Percentiles rank a stretch among this genome's conserved stretches.
phyloP scores from a whole-genome alignment of 2,113 vertebrate genomes.

The Maccullochella peelii region DNA sequence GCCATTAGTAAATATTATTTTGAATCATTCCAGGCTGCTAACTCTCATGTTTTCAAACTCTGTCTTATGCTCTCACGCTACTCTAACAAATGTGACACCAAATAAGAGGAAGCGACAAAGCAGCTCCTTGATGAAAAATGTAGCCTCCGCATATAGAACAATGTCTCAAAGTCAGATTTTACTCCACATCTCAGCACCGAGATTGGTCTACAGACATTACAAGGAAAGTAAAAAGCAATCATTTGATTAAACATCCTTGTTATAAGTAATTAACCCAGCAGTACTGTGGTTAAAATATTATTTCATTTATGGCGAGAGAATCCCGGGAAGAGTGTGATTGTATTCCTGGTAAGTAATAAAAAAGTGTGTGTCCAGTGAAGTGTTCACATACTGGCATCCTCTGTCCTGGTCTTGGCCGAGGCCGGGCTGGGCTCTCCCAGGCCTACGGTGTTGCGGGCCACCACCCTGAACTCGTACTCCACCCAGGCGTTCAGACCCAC shows the following conservation, averaged over 20 bases:
- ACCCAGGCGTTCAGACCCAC: constrained; percentile 96
- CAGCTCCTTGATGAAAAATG: not conserved
- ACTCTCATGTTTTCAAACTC: no score
- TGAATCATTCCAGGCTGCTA: no score
- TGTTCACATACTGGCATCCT: constrained; percentile 92
- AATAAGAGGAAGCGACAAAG: not conserved
- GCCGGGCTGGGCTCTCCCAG: constrained; percentile 94
- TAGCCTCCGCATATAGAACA: not conserved
- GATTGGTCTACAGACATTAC: not conserved
- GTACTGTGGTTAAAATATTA: not conserved
- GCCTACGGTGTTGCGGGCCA: constrained; percentile 92
- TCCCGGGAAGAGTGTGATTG: not conserved
- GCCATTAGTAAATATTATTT: not conserved
- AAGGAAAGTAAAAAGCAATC: not conserved
- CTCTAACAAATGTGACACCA: not conserved
- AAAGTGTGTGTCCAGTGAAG: constrained; percentile 8
- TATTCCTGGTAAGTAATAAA: not conserved
- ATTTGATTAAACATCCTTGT: no score
- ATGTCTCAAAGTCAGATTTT: not conserved
- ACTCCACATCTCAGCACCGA: not conserved
- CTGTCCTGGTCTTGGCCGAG: constrained; percentile 95
- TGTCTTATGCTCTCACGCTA: not conserved
- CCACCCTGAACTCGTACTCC: constrained; percentile 97
- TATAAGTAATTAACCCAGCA: not conserved
- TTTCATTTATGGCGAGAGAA: not conserved